These are phyloP conservation scores for Drosophila pectinifera DNA, from an alignment of 1,140 invertebrate species.

Conservation along the genomic window DNA sequence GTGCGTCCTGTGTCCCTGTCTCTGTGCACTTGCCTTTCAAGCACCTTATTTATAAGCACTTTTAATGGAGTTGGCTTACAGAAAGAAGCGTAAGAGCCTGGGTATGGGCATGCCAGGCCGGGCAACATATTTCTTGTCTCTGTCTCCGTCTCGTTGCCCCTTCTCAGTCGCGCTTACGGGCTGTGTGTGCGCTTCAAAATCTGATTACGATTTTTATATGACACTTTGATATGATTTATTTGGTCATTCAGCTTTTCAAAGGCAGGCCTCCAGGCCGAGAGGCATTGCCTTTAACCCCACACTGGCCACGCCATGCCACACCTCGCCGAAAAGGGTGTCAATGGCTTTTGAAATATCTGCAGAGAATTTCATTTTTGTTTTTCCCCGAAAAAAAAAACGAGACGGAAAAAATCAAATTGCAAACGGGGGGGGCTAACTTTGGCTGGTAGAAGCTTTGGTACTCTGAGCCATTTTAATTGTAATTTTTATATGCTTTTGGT, in stretches of 20 bases:
- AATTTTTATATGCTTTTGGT: neutral
- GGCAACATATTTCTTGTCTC: conserved; percentile 55
- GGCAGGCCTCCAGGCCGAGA: conserved; percentile 66
- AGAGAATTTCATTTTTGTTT: conserved; percentile 79
- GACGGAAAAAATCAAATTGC: conserved; percentile 14
- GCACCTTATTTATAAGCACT: conserved; percentile 83
- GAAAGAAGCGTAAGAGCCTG: conserved; percentile 58
- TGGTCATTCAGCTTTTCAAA: conserved; percentile 84
- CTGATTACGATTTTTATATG: conserved; percentile 84
- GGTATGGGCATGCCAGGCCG: conserved; percentile 21
- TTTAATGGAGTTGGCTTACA: conserved; percentile 82
- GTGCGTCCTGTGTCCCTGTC: conserved; percentile 16
- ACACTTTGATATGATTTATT: conserved; percentile 84
- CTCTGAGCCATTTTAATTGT: neutral
- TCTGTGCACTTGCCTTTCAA: conserved; percentile 79
- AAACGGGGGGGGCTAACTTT: no score
- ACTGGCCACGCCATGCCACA: conserved; percentile 44
- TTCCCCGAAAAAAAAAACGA: conserved; percentile 31
- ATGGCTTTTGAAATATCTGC: conserved; percentile 84
- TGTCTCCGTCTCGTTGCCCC: conserved; percentile 27
- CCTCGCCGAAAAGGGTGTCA: conserved; percentile 76
- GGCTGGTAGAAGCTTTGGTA: neutral
- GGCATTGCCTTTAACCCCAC: conserved; percentile 33
- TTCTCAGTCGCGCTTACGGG: conserved; percentile 17
- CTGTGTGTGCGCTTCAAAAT: conserved; percentile 76